Base-by-base conservation (phyloP, 2,888 invertebrate genomes). In the Caenorhabditis wallacei region DNA sequence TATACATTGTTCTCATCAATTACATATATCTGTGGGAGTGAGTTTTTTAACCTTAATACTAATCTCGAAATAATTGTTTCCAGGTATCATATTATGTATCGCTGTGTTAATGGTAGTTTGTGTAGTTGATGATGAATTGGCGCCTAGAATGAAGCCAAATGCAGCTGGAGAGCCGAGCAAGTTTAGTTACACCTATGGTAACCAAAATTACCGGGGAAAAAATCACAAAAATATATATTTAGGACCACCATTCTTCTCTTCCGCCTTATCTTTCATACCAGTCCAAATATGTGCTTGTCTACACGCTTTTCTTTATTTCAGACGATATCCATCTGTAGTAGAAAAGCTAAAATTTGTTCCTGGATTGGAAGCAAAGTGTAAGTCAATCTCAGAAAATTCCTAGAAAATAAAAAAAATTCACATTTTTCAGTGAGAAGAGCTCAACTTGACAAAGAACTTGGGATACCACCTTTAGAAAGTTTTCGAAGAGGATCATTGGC, bases 81-180 rank as follows among this genome's bases (percentile, higher is more conserved):
- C 57, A 88, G 89, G 89, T 72, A 84, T 89, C 40, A 82, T 86
- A 43, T 81, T 89, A 2, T 88, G 85, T 61, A 87, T 88, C 0
- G 90, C 90, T 2, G 90, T 91, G 8, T 78, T 91, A 35, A 90
- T 91, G 89, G 88, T 90, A n/a, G 91, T 92, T 10, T 91, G 91
- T 71, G 90, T 90, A 1, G 92, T 92, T 2, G 92, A 92, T 76
- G 91, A 92, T 74, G 92, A 92, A 78, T 78, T 91, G 79, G 85
- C 88, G 11, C 90, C 91, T 0, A 80, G 91, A 69, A 91, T 91
- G 91, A 90, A 90, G 74, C 88, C 90, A 1, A 90, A 88, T 66
- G 87, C 90, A 0, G 88, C 89, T 8, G 91, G 91, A 56, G 91
- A 91, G 59, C 90, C 90, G 0, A 90, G 90, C 54, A 84, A 86